phyloP scores from a whole-genome alignment of 2,888 invertebrate species.

The Keiferia lycopersicella region DNA sequence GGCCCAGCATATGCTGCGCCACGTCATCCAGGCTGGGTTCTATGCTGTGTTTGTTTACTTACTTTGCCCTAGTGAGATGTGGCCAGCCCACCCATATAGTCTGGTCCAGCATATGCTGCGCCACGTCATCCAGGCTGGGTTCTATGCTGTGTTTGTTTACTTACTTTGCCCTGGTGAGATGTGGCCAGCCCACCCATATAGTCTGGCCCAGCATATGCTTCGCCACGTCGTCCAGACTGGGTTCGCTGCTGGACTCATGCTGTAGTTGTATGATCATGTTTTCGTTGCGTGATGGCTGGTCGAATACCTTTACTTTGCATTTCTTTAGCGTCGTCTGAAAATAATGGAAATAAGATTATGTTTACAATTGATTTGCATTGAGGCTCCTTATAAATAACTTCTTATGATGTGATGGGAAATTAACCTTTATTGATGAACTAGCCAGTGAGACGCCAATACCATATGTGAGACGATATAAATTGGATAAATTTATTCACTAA shows the following conservation, averaged over 20 bases:
- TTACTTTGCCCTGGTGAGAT: constrained; percentile 82
- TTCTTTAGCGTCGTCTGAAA: constrained; percentile 83
- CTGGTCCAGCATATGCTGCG: no score
- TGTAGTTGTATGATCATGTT: constrained; percentile 90
- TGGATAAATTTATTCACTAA: no score
- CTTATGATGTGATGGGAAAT: background rate
- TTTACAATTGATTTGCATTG: background rate
- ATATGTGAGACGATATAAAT: no score
- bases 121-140: no score
- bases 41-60: constrained; percentile 14
- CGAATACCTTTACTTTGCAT: constrained; percentile 93
- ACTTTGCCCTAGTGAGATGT: no score
- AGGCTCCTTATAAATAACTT: background rate
- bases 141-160: no score
- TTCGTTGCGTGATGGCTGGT: constrained; percentile 87
- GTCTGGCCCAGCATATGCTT: constrained; percentile 85
- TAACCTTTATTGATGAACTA: no score
- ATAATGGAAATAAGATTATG: background rate
- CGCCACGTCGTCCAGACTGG: constrained; percentile 79
- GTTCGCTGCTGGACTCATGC: constrained; percentile 52
- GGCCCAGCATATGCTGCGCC: constrained; percentile 85
- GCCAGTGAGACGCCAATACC: no score
- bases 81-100: no score
- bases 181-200: constrained; percentile 95
- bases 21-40: constrained; percentile 73